Percentiles rank a stretch among this genome's conserved stretches.
Evolutionary conservation across 2,113 vertebrate genomes (phyloP).

Genomic region (Corynorhinus townsendii): DNA sequence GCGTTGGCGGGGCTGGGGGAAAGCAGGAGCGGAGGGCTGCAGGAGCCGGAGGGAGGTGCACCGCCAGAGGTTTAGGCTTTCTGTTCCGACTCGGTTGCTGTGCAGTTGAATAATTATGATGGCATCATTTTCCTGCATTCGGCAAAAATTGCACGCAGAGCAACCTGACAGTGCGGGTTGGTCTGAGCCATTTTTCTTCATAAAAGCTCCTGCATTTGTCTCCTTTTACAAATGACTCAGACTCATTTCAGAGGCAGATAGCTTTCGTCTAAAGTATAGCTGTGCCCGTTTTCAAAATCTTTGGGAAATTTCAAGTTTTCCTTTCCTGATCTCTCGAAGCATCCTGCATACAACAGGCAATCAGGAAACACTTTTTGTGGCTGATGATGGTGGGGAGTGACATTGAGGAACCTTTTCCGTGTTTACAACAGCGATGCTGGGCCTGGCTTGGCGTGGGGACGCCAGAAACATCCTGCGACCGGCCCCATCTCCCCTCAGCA

Average conservation of each 20-base stretch:
- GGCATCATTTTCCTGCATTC: neutral
- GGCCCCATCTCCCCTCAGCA: neutral
- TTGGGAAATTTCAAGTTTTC: neutral
- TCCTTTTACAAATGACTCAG: neutral
- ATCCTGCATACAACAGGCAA: neutral
- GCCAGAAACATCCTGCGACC: neutral
- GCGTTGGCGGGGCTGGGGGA: neutral
- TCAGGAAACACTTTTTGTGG: neutral
- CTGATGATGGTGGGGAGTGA: conserved; percentile 1
- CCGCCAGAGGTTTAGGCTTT: neutral
- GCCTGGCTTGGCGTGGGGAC: neutral
- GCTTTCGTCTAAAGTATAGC: neutral
- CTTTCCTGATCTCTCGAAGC: neutral
- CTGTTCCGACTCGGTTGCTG: fast-evolving
- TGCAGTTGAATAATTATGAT: neutral
- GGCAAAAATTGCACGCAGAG: neutral
- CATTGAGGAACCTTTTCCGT: conserved; percentile 35
- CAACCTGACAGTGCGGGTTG: neutral
- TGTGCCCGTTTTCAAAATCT: neutral
- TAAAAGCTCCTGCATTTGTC: neutral
- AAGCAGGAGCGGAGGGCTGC: neutral
- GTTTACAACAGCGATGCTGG: neutral
- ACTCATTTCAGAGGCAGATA: conserved; percentile 6
- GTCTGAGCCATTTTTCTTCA: neutral
- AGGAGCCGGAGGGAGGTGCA: fast-evolving